Conservation (phyloP, 2,797 vertebrate genomes). For the Pagetopsis macropterus region DNA sequence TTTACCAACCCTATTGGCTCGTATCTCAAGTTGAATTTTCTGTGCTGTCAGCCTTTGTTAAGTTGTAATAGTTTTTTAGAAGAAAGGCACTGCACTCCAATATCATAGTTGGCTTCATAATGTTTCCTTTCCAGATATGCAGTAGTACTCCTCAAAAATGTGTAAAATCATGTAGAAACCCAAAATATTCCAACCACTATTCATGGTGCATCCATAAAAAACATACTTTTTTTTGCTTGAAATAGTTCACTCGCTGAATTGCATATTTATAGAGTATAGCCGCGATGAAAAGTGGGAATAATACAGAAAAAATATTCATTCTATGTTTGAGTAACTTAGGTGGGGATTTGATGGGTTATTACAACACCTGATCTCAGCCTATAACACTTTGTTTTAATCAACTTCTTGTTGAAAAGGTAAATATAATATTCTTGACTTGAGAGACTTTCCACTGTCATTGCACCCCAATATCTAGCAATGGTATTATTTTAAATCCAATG, state of each 20-base stretch:
- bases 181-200: background rate
- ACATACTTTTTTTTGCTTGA: background rate
- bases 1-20: background rate
- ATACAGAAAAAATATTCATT: background rate
- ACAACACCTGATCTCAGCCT: slow-evolving; percentile 1
- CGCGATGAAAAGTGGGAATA: background rate
- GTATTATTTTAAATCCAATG: slow-evolving; percentile 14
- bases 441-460: background rate
- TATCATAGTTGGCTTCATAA: background rate
- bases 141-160: background rate
- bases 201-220: background rate
- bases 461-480: background rate
- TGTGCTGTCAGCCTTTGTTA: background rate
- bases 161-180: background rate
- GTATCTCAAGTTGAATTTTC: background rate
- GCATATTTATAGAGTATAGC: background rate
- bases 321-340: background rate
- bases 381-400: background rate
- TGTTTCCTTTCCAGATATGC: background rate
- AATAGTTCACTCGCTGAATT: background rate
- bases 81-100: background rate
- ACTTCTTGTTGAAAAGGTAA: background rate
- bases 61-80: background rate
- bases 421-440: slow-evolving; percentile 8
- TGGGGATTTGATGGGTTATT: background rate